These are phyloP conservation scores for Mustela erminea DNA, from an alignment of 2,797 vertebrate species.

Conservation along the genomic window DNA sequence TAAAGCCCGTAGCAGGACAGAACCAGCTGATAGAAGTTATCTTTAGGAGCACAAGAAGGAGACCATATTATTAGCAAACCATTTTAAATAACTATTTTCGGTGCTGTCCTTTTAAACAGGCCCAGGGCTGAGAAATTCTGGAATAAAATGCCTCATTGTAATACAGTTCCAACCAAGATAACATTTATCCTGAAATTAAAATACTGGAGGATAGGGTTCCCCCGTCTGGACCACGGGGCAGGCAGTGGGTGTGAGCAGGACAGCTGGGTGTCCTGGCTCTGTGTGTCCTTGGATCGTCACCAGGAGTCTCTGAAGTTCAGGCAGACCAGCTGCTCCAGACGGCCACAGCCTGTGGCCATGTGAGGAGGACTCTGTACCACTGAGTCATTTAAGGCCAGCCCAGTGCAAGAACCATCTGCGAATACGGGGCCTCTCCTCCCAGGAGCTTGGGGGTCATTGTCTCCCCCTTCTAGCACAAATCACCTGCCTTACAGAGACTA, in stretches of 20 bases:
- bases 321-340: no score
- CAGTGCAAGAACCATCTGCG: no score
- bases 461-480: background rate
- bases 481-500: background rate
- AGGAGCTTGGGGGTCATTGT: background rate
- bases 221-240: accelerated
- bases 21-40: background rate
- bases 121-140: background rate
- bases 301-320: background rate
- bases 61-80: background rate
- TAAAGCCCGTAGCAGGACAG: background rate
- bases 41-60: no score
- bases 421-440: background rate
- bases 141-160: background rate
- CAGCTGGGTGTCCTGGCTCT: no score
- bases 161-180: background rate
- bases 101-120: background rate
- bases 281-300: no score
- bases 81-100: background rate
- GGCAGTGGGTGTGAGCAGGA: background rate
- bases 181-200: background rate
- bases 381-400: background rate
- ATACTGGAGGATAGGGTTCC: background rate
- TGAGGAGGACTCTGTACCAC: background rate
- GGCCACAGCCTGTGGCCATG: accelerated